Percentiles rank a stretch among this genome's conserved stretches.
These are phyloP conservation scores for Deroplatys truncata DNA, from an alignment of 2,888 invertebrate species.

Conservation along the genomic window DNA sequence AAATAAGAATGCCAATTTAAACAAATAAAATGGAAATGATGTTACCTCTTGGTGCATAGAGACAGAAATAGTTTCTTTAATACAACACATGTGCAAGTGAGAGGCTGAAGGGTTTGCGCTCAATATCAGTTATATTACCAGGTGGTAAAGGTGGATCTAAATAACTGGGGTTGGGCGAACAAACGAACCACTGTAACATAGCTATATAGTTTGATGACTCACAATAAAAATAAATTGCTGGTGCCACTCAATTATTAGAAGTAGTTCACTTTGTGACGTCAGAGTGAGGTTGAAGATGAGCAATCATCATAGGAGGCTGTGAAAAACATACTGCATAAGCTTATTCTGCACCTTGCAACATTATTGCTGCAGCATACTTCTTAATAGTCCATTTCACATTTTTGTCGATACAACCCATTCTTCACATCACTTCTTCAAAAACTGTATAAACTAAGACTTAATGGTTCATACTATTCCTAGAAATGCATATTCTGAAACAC, in stretches of 20 bases:
- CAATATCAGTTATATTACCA: not conserved
- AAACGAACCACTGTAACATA: conserved; percentile 6
- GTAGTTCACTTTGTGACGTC: conserved; percentile 40
- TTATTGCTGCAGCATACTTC: not conserved
- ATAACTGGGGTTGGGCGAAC: not conserved
- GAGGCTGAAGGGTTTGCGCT: not conserved
- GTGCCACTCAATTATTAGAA: conserved; percentile 12
- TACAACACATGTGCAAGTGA: not conserved
- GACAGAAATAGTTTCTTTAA: not conserved
- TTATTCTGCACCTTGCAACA: not conserved
- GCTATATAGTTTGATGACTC: conserved; percentile 7
- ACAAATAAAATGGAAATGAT: not conserved
- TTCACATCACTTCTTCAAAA: not conserved
- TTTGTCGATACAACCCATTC: conserved; percentile 35
- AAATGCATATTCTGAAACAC: not conserved
- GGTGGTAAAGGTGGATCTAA: not conserved
- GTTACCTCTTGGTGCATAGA: not conserved
- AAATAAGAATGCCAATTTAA: not conserved
- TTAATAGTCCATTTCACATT: conserved; percentile 30
- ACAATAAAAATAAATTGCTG: conserved; percentile 14
- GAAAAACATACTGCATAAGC: conserved; percentile 42
- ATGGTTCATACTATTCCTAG: not conserved
- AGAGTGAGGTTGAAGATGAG: conserved; percentile 68
- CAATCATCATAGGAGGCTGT: conserved; percentile 69
- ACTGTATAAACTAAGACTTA: not conserved